These are phyloP conservation scores for Astatotilapia flaviijosephi DNA, from an alignment of 2,113 vertebrate genomes.

Conservation along the genomic window DNA sequence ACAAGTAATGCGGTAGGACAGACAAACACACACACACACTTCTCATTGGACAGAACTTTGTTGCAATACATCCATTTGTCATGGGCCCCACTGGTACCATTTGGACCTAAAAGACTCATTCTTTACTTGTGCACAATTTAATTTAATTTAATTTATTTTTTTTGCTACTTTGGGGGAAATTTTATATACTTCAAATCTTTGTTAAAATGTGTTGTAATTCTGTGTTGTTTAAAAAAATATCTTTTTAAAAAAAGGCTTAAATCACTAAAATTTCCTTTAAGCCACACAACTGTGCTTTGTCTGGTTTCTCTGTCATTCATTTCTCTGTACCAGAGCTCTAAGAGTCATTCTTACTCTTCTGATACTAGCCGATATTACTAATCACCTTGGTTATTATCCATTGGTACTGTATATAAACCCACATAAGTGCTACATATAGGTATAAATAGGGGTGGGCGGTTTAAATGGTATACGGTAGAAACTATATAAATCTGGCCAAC, in stretches of 20 bases:
- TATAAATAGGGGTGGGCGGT: not conserved
- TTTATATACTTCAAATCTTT: not conserved
- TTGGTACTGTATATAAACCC: not conserved
- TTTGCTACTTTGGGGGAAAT: not conserved
- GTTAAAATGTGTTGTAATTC: not conserved
- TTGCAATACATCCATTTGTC: not conserved
- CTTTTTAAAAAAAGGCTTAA: fast-evolving
- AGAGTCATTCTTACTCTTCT: not conserved
- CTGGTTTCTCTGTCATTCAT: not conserved
- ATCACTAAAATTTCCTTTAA: not conserved
- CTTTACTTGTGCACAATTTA: not conserved
- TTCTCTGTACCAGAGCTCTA: not conserved
- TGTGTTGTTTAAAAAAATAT: not conserved
- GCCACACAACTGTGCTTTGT: not conserved
- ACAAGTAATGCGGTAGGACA: not conserved
- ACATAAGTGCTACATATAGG: not conserved
- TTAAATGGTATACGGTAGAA: not conserved
- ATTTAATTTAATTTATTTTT: not conserved
- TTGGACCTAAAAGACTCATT: not conserved
- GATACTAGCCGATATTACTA: not conserved
- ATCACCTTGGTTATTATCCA: not conserved
- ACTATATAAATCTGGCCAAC: not conserved
- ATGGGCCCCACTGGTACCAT: not conserved
- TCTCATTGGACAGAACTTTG: not conserved
- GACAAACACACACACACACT: not conserved